phyloP scores from a whole-genome alignment of 2,797 vertebrate species.

The Ctenopoma multispine region DNA sequence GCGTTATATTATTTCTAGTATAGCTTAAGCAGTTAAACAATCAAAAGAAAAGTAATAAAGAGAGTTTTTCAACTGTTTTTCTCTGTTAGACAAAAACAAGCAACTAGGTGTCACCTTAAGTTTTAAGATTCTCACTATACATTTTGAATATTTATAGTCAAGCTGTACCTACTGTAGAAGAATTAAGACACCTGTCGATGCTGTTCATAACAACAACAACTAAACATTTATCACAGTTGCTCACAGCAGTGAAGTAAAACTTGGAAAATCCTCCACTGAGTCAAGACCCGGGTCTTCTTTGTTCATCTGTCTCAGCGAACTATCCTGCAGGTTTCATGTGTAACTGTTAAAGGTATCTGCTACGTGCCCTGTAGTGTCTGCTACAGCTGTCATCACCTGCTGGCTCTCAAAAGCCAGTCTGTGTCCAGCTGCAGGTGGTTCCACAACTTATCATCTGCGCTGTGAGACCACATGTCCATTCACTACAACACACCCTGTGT shows the following conservation, averaged over 20 bases:
- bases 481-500: neutral
- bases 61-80: too few relatives aligned
- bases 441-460: slow-evolving; percentile 21
- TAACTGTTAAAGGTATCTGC: slow-evolving; percentile 36
- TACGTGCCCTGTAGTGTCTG: slow-evolving; percentile 29
- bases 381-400: slow-evolving; percentile 45
- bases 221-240: slow-evolving; percentile 14
- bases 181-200: slow-evolving; percentile 1
- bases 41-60: neutral
- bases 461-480: slow-evolving; percentile 19
- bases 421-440: slow-evolving; percentile 32
- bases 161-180: neutral
- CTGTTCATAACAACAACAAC: neutral
- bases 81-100: neutral
- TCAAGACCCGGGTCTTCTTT: slow-evolving; percentile 9
- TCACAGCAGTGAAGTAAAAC: neutral
- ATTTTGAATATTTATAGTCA: neutral
- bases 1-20: neutral
- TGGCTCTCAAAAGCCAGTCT: slow-evolving; percentile 36
- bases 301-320: slow-evolving; percentile 17
- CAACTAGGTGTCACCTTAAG: neutral
- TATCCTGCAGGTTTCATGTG: slow-evolving; percentile 34
- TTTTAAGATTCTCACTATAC: neutral
- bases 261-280: slow-evolving; percentile 14
- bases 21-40: neutral